These are phyloP conservation scores for Salvelinus alpinus DNA, from an alignment of 2,113 vertebrate genomes.

Conservation along the genomic window DNA sequence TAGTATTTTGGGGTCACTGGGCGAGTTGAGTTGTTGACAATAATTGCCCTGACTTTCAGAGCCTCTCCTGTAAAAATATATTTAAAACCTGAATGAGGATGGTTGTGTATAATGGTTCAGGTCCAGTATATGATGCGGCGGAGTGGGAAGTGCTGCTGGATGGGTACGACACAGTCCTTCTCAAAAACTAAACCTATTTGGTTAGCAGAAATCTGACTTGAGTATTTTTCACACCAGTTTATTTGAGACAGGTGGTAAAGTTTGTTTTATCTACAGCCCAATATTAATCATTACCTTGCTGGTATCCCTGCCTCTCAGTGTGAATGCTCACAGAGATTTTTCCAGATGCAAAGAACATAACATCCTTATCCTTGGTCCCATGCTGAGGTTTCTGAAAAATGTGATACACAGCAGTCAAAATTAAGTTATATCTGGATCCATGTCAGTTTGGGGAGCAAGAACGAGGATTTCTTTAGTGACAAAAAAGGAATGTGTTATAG, in stretches of 20 bases:
- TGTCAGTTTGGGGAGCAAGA: too few species aligned
- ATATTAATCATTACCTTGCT: conserved; percentile 55
- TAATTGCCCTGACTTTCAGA: conserved; percentile 34
- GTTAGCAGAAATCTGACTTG: too few species aligned
- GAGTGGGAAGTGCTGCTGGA: too few species aligned
- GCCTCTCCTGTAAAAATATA: conserved; percentile 40
- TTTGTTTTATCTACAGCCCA: too few species aligned
- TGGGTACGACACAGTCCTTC: too few species aligned
- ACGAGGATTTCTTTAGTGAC: not conserved
- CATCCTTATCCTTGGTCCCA: conserved; percentile 52
- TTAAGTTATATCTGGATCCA: too few species aligned
- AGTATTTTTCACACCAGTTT: not conserved
- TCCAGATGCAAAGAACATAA: conserved; percentile 63
- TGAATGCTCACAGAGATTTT: conserved; percentile 56
- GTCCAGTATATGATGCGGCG: not conserved
- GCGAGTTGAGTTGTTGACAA: conserved; percentile 56
- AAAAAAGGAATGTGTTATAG: too few species aligned
- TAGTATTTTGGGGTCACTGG: conserved; percentile 53
- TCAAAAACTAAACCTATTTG: too few species aligned
- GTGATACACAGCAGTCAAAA: too few species aligned
- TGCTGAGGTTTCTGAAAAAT: conserved; percentile 58
- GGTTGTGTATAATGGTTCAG: too few species aligned
- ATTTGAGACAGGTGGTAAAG: too few species aligned
- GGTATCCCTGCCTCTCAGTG: conserved; percentile 56
- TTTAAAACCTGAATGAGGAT: not conserved